Base-by-base conservation (phyloP, 2,888 invertebrate genomes). In the Ypsolopha scabrella region DNA sequence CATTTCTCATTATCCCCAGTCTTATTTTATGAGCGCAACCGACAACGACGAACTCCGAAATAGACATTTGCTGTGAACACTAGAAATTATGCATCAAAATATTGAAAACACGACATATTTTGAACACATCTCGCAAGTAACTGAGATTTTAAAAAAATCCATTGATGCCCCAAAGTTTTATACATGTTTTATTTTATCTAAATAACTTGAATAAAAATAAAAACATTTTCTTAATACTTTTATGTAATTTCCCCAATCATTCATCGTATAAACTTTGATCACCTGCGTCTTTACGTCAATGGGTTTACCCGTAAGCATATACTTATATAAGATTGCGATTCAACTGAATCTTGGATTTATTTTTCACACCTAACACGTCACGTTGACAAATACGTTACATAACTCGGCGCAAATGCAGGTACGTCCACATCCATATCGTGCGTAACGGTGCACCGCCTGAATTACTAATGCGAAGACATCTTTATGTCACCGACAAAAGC, bases 381-480 rank as follows among this genome's bases (percentile, higher is more conserved):
- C 24, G 24, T 4, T 4, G 4, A 24, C 24, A 24, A 38, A 24
- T 39, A 39, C 7, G 49, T 41, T 38, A 39, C 38, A 43, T 35
- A 50, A 50, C 6, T n/a, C 33, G 7, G 11, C 13, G 51, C 13
- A 2, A 35, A 11, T 3, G 10, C 41, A 47, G 67, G 61, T 64
- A 64, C 63, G 63, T 66, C 70, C 61, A 58, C 75, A 76, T 76
- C 72, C 62, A 65, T 60, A 64, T 82, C 82, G 75, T 81, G 83
- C 85, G 85, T 83, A 83, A 85, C 85, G 77, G 72, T 72, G 70
- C 70, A 72, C 72, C 70, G 68, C 73, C 74, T 76, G 81, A 81
- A 82, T 82, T 78, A 75, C 71, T 78, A 80, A 76, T 71, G 70
- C 52, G 50, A 53, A 73, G 68, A 70, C 75, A 79, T 77, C 77